These are phyloP conservation scores for Achlya flavicornis DNA, from an alignment of 2,888 invertebrate species.

Conservation along the genomic window DNA sequence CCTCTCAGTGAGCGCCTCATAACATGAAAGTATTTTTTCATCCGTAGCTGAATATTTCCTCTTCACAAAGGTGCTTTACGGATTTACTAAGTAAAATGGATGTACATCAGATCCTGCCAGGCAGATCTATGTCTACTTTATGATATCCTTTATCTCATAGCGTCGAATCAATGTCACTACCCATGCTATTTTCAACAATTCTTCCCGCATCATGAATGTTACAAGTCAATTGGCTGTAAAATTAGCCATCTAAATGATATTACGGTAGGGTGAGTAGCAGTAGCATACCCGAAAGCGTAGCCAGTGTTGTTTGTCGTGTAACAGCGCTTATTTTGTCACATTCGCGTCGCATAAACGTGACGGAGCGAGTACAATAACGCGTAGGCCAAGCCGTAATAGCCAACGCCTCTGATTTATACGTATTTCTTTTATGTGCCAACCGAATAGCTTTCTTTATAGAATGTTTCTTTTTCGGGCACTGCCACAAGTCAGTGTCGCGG, in stretches of 20 bases:
- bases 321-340: constrained; percentile 75
- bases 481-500: constrained; percentile 54
- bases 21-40: constrained; percentile 43
- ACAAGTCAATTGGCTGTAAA: constrained; percentile 46
- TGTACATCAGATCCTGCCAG: constrained; percentile 6
- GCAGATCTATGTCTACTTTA: neutral
- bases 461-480: constrained; percentile 56
- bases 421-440: constrained; percentile 78
- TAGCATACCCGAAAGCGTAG: constrained; percentile 41
- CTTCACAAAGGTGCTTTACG: neutral
- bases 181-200: constrained; percentile 8
- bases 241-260: constrained; percentile 39
- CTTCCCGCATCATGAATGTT: constrained; percentile 20
- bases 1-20: constrained; percentile 46
- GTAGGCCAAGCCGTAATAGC: constrained; percentile 70
- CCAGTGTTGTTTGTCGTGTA: constrained; percentile 62
- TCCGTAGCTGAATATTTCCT: neutral
- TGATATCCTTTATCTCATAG: neutral
- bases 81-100: neutral
- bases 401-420: constrained; percentile 77
- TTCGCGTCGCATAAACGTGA: constrained; percentile 72
- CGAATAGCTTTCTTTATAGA: constrained; percentile 73
- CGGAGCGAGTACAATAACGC: constrained; percentile 72
- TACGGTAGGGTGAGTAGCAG: constrained; percentile 36
- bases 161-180: constrained; percentile 16